Conservation (phyloP, 1,140 invertebrate genomes). For the Protaetia brevitarsis region DNA sequence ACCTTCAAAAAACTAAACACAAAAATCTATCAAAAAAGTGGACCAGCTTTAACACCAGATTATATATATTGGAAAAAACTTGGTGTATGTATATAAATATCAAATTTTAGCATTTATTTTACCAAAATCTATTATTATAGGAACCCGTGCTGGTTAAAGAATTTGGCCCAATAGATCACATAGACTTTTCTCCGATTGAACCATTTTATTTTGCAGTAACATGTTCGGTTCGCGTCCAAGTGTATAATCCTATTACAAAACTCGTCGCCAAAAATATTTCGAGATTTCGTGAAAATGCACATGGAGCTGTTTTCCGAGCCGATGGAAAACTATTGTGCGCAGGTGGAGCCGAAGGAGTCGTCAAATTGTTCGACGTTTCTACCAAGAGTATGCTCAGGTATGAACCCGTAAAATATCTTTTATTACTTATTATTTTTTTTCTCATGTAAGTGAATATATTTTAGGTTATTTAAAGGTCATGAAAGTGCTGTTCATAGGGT, state of each 20-base stretch:
- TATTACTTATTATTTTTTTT: no score
- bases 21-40: slow-evolving; percentile 65
- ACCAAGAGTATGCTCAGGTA: slow-evolving; percentile 9
- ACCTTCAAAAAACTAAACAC: slow-evolving; percentile 72
- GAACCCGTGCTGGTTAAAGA: slow-evolving; percentile 86
- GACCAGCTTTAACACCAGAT: slow-evolving; percentile 69
- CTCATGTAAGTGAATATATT: slow-evolving; percentile 81
- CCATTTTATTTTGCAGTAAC: slow-evolving; percentile 88
- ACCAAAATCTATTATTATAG: slow-evolving; percentile 55
- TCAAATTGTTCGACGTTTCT: not conserved
- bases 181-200: slow-evolving; percentile 84
- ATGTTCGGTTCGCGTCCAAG: slow-evolving; percentile 84
- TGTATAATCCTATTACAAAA: slow-evolving; percentile 89
- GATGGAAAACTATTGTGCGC: slow-evolving; percentile 84
- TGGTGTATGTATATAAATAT: slow-evolving; percentile 57
- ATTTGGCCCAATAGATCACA: slow-evolving; percentile 84
- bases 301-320: slow-evolving; percentile 78
- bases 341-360: not conserved
- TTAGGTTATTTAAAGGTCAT: slow-evolving; percentile 62
- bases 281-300: slow-evolving; percentile 81
- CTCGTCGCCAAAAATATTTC: slow-evolving; percentile 80
- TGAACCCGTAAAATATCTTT: no score
- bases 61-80: slow-evolving; percentile 82
- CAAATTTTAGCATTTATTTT: not conserved
- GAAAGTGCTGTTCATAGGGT: slow-evolving; percentile 71